A percentile compares a stretch with the other conserved stretches of the same genome.
These are phyloP conservation scores for Epistrophe grossulariae DNA, from an alignment of 2,888 invertebrate genomes.

Conservation along the genomic window DNA sequence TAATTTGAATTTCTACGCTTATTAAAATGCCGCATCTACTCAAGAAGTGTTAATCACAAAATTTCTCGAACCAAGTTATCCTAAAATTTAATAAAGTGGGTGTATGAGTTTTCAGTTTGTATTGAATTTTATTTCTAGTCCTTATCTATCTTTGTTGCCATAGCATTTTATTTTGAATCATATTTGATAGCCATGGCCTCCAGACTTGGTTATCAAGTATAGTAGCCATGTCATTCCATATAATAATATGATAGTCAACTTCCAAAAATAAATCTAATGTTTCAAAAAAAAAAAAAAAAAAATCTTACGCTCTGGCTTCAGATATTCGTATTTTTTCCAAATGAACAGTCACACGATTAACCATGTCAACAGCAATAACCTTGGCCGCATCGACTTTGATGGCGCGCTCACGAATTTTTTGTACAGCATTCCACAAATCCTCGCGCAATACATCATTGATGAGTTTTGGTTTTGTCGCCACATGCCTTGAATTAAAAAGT, in stretches of 20 bases:
- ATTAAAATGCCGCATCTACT: too few relatives aligned
- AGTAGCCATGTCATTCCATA: too few relatives aligned
- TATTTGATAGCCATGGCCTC: too few relatives aligned
- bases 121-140: too few relatives aligned
- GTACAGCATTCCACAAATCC: constrained; percentile 92
- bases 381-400: constrained; percentile 92
- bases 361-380: constrained; percentile 92
- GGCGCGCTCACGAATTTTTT: constrained; percentile 89
- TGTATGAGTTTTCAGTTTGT: too few relatives aligned
- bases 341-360: constrained; percentile 92
- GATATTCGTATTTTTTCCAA: constrained; percentile 93
- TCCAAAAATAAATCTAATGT: neutral
- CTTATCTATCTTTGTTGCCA: too few relatives aligned
- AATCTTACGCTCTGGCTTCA: constrained; percentile 89
- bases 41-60: too few relatives aligned
- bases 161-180: too few relatives aligned
- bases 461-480: constrained; percentile 88
- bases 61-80: too few relatives aligned
- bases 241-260: neutral
- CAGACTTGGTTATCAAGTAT: too few relatives aligned
- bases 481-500: constrained; percentile 82
- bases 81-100: too few relatives aligned
- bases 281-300: constrained; percentile 14
- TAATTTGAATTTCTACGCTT: too few relatives aligned
- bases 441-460: constrained; percentile 89